Evolutionary conservation across 2,113 vertebrate species (phyloP).

Genomic region (Lathamus discolor): DNA sequence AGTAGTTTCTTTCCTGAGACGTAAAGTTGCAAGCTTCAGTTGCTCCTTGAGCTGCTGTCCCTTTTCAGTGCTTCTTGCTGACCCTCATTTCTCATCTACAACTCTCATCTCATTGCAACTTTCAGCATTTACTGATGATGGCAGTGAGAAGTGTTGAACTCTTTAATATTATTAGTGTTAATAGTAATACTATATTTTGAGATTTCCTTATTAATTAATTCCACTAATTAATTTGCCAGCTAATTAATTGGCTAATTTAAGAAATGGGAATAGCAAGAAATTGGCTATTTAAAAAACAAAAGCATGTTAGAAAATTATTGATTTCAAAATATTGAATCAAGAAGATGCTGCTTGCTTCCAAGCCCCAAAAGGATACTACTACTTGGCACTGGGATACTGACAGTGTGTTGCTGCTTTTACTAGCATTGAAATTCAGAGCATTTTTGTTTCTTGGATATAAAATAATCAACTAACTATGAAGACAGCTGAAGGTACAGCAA

Average conservation of each 20-base stretch:
- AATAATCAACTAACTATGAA: not conserved
- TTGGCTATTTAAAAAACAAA: no score
- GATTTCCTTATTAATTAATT: not conserved
- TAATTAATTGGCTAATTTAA: not conserved
- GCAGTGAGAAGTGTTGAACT: not conserved
- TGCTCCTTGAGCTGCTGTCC: not conserved
- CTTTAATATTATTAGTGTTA: not conserved
- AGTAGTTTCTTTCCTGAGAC: not conserved
- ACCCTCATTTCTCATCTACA: not conserved
- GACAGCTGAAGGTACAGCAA: not conserved
- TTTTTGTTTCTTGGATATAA: not conserved
- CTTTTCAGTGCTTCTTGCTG: not conserved
- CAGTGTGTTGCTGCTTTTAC: not conserved
- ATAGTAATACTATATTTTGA: not conserved
- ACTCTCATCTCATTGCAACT: not conserved
- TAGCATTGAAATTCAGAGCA: not conserved
- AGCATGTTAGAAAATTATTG: not conserved
- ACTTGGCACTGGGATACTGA: not conserved
- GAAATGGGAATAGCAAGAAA: not conserved
- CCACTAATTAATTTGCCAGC: not conserved
- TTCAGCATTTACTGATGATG: not conserved
- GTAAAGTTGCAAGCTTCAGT: not conserved
- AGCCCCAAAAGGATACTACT: not conserved
- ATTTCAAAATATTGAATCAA: not conserved
- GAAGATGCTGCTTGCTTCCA: not conserved